These are phyloP conservation scores for Sesia apiformis DNA, from an alignment of 2,888 invertebrate genomes.

Conservation along the genomic window DNA sequence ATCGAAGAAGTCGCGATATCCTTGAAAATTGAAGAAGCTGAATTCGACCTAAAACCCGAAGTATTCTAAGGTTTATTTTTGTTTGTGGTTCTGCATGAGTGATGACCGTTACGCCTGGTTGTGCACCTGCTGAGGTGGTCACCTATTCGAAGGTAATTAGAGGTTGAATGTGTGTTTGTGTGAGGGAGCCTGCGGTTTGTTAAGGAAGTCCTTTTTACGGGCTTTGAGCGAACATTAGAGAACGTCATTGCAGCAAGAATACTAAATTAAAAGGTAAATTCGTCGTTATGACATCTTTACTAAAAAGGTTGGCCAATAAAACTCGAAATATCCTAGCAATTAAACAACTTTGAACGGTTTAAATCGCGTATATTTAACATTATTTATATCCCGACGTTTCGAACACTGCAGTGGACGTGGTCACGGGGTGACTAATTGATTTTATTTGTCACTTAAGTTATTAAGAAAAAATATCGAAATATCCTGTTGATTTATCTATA, in stretches of 20 bases:
- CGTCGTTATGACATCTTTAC: no score
- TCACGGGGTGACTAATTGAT: no score
- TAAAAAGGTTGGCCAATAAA: no score
- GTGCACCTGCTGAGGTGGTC: conserved; percentile 61
- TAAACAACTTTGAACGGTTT: no score
- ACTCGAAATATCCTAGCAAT: no score
- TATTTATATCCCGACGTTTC: no score
- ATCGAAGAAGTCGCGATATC: conserved; percentile 29
- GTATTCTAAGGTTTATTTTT: conserved; percentile 7
- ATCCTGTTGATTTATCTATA: no score
- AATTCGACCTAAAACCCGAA: conserved; percentile 16
- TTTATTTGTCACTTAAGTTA: no score
- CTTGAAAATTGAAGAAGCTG: conserved; percentile 22
- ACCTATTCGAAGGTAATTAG: conserved; percentile 69
- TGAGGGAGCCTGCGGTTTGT: conserved; percentile 54
- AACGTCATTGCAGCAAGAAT: not conserved
- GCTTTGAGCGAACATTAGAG: not conserved
- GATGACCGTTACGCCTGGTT: conserved; percentile 52
- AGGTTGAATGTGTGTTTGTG: conserved; percentile 19
- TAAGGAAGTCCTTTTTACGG: conserved; percentile 42
- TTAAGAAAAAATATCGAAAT: no score
- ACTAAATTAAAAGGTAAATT: no score
- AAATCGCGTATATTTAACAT: no score
- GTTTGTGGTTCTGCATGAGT: conserved; percentile 36
- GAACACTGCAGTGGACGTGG: no score